Percentiles rank a stretch among this genome's conserved stretches.
Evolutionary conservation across 1,140 invertebrate genomes (phyloP).

Genomic region (Papilio xuthus): DNA sequence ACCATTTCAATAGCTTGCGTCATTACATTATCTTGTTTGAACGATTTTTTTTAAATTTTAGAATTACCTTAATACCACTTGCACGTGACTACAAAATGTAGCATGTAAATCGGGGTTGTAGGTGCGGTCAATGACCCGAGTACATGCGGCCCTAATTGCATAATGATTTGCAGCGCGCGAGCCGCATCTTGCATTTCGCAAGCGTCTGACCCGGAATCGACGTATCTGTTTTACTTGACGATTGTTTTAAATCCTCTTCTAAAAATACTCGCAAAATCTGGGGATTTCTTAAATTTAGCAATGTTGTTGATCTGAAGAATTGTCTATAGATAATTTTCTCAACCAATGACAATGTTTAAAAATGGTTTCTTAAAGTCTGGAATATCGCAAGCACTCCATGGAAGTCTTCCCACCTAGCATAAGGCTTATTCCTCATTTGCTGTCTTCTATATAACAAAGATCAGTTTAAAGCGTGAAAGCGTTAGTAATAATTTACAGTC

Average conservation of each 20-base stretch:
- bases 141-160: conserved; percentile 65
- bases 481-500: background rate
- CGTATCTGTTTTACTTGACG: background rate
- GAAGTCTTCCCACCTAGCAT: background rate
- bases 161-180: conserved; percentile 63
- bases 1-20: background rate
- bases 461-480: background rate
- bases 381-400: background rate
- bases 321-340: background rate
- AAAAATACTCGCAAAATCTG: background rate
- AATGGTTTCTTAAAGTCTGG: background rate
- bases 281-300: background rate
- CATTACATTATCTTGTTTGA: background rate
- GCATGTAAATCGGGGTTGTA: conserved; percentile 54
- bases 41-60: background rate
- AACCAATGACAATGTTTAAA: background rate
- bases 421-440: background rate
- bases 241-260: background rate
- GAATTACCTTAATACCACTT: background rate
- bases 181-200: conserved; percentile 54
- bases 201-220: conserved; percentile 38
- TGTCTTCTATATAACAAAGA: background rate
- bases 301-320: too few species aligned
- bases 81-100: conserved; percentile 12
- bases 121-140: conserved; percentile 57